Conservation (phyloP, 2,797 vertebrate genomes). For the Graptemys geographica region DNA sequence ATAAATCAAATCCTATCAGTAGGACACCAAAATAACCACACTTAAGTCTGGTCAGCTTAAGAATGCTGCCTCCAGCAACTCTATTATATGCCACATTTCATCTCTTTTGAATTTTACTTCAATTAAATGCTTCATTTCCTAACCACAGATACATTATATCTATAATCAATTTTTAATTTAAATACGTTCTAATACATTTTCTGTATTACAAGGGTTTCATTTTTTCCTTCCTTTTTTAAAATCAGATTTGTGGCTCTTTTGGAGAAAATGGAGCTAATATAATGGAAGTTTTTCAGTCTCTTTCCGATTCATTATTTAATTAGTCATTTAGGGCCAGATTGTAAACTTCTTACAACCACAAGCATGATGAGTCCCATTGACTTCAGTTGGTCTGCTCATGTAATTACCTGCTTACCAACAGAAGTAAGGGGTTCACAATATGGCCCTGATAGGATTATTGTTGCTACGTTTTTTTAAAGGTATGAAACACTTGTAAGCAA, state of each 20-base stretch:
- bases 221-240: not conserved
- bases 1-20: not conserved
- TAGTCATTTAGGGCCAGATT: not conserved
- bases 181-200: constrained; percentile 5
- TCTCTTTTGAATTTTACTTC: constrained; percentile 30
- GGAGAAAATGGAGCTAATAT: not conserved
- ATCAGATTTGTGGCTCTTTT: not conserved
- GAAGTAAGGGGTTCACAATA: not conserved
- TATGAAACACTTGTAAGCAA: not conserved
- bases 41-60: not conserved
- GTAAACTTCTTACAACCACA: not conserved
- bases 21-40: not conserved
- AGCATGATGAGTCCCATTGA: not conserved
- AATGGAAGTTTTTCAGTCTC: not conserved
- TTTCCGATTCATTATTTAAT: not conserved
- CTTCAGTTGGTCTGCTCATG: not conserved
- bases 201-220: not conserved
- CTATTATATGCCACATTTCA: not conserved
- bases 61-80: not conserved
- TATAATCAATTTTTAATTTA: constrained; percentile 47
- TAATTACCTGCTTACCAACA: not conserved
- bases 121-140: not conserved
- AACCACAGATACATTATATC: constrained; percentile 1
- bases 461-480: not conserved
- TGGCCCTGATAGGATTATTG: not conserved